Percentiles rank a stretch among this genome's conserved stretches.
These are phyloP conservation scores for Puffinus mauretanicus DNA, from an alignment of 2,113 vertebrate species.

Conservation along the genomic window DNA sequence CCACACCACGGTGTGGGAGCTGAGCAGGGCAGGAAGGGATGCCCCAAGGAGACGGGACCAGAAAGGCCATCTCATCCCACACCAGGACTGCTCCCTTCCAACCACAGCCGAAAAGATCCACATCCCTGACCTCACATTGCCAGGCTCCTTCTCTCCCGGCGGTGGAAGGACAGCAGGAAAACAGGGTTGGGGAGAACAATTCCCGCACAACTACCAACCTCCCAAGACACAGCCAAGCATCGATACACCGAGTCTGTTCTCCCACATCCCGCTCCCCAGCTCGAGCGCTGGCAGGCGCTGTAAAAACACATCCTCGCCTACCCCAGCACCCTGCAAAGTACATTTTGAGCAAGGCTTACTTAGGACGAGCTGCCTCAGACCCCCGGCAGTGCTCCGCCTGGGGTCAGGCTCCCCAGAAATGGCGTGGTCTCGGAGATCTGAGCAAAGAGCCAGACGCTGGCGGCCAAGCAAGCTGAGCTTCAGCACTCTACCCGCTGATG, in stretches of 20 bases:
- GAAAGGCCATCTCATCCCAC: neutral
- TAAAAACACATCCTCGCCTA: neutral
- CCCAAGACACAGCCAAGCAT: neutral
- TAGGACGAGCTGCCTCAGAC: neutral
- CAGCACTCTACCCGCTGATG: neutral
- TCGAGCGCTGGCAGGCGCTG: neutral
- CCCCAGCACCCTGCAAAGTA: neutral
- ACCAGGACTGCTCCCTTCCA: neutral
- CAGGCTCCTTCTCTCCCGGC: neutral
- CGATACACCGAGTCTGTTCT: neutral
- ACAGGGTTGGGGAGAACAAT: neutral
- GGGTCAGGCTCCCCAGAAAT: neutral
- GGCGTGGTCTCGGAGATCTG: neutral
- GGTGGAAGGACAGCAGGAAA: neutral
- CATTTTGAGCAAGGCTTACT: neutral
- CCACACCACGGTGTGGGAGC: neutral
- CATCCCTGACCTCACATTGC: neutral
- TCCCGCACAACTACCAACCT: neutral
- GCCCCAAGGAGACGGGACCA: neutral
- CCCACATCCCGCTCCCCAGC: neutral
- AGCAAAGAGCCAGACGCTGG: neutral
- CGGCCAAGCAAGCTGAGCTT: neutral
- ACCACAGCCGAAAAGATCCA: neutral
- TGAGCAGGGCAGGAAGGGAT: neutral
- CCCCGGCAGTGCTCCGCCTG: fast-evolving